Conservation (phyloP, 2,797 vertebrate genomes). For the Tapirus indicus region DNA sequence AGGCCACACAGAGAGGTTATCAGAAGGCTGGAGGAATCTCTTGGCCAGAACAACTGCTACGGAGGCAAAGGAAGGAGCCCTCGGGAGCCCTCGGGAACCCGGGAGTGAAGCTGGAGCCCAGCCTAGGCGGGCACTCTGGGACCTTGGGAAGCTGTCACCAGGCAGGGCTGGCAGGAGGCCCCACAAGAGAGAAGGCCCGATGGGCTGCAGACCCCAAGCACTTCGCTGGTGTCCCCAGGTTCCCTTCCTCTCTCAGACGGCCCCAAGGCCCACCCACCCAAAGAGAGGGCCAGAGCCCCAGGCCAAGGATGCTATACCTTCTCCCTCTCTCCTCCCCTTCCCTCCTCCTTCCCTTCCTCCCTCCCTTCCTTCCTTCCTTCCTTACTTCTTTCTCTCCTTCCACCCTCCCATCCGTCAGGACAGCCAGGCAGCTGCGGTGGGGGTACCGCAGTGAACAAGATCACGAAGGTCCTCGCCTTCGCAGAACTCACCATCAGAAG, state of each 20-base stretch:
- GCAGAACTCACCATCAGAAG: neutral
- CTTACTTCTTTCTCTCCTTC: neutral
- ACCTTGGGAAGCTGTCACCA: neutral
- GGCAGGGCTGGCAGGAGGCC: neutral
- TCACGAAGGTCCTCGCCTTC: neutral
- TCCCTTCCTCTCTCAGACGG: neutral
- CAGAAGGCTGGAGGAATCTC: neutral
- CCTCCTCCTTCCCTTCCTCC: no score
- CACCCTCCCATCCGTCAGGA: neutral
- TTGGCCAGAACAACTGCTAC: no score
- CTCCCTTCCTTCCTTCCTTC: no score
- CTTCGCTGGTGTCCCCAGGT: neutral
- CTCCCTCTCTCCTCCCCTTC: fast-evolving
- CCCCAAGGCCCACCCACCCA: neutral
- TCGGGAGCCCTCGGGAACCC: neutral
- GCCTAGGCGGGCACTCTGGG: neutral
- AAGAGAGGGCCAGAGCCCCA: neutral
- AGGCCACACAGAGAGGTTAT: neutral
- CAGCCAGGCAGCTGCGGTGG: fast-evolving
- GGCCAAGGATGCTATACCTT: neutral
- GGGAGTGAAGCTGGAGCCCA: neutral
- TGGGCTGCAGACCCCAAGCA: neutral
- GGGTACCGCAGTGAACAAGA: neutral
- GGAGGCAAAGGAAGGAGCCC: neutral
- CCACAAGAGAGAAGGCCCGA: neutral